Conservation (phyloP, 2,113 vertebrate genomes). For the Bostrychus sinensis region DNA sequence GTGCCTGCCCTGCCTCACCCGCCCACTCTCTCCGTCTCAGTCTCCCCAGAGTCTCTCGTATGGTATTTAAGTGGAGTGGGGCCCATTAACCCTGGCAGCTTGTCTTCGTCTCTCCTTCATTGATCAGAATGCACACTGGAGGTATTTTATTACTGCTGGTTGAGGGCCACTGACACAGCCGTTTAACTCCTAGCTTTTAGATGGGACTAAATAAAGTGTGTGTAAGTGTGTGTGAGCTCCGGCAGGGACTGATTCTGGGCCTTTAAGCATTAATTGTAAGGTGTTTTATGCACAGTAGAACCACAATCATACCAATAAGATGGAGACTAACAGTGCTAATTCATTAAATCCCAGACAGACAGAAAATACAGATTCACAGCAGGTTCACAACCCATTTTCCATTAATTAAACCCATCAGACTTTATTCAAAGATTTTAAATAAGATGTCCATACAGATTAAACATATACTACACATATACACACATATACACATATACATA, state of each 20-base stretch:
- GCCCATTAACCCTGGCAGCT: conserved; percentile 87
- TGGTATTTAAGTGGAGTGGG: conserved; percentile 84
- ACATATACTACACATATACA: too few species aligned
- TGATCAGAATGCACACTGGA: conserved; percentile 89
- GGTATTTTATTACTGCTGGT: conserved; percentile 81
- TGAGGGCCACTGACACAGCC: conserved; percentile 57
- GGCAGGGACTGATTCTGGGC: not conserved
- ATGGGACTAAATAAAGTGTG: conserved; percentile 26
- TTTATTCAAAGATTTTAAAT: too few species aligned
- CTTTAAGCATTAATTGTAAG: too few species aligned
- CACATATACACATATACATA: too few species aligned
- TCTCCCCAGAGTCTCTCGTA: conserved; percentile 80
- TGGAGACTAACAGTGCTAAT: too few species aligned
- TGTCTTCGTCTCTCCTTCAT: conserved; percentile 84
- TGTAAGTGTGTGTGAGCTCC: conserved; percentile 14
- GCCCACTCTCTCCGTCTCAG: conserved; percentile 37
- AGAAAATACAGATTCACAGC: too few species aligned
- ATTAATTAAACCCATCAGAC: too few species aligned
- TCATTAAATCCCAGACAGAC: too few species aligned
- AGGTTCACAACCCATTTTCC: too few species aligned
- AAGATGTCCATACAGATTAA: too few species aligned
- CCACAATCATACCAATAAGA: too few species aligned
- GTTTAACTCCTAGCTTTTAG: conserved; percentile 59
- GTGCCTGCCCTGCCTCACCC: conserved; percentile 4
- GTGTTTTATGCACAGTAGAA: too few species aligned